Evolutionary conservation across 2,797 vertebrate species (phyloP).

Genomic region (Rhincodon typus): DNA sequence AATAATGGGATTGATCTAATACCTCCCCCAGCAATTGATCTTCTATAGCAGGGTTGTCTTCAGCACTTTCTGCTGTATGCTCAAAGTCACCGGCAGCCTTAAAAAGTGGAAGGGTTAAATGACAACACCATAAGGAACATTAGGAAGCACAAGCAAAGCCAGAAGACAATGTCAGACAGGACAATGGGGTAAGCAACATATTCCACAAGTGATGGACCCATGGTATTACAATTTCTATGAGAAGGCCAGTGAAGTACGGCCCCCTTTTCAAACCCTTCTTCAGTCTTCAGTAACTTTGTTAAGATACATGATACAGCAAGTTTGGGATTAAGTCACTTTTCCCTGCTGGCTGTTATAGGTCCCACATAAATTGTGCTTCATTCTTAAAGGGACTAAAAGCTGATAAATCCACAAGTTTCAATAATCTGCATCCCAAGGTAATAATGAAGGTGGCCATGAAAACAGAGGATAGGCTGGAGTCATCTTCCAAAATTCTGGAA

Average conservation of each 20-base stretch:
- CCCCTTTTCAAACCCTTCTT: background rate
- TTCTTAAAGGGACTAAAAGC: background rate
- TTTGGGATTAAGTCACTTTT: background rate
- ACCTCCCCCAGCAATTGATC: conserved; percentile 74
- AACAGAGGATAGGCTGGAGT: too few species aligned
- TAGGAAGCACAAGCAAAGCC: conserved; percentile 42
- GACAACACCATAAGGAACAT: conserved; percentile 31
- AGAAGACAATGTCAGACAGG: conserved; percentile 43
- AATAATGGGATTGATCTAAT: conserved; percentile 44
- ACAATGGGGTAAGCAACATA: conserved; percentile 37
- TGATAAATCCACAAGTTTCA: too few species aligned
- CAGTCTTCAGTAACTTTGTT: background rate
- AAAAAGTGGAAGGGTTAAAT: conserved; percentile 49
- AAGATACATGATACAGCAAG: background rate
- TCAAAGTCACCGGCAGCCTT: conserved; percentile 57
- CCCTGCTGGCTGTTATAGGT: background rate
- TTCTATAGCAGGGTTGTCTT: conserved; percentile 51
- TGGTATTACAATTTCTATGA: background rate
- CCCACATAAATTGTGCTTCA: background rate
- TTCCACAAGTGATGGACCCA: conserved; percentile 13
- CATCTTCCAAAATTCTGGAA: too few species aligned
- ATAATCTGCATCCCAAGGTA: too few species aligned
- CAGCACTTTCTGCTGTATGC: conserved; percentile 50
- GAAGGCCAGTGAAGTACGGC: background rate
- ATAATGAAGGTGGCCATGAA: too few species aligned